A percentile compares a stretch with the other conserved stretches of the same genome.
Conservation (phyloP, 30 jellyfish, hydroid and myxozoan genomes). For the Aurelia sp. region DNA sequence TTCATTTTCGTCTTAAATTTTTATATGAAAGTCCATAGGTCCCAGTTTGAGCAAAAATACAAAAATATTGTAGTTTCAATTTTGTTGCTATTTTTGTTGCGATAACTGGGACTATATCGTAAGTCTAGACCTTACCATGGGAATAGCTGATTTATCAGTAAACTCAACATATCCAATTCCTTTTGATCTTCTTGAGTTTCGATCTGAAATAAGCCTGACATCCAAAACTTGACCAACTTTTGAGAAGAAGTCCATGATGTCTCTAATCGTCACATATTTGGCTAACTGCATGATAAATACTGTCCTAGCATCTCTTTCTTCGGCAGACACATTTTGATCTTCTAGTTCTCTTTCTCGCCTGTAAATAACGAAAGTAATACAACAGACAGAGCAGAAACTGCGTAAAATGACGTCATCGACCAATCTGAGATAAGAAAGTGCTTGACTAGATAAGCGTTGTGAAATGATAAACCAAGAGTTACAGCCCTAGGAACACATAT, state of each 20-base stretch:
- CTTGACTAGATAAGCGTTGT: too few relatives aligned
- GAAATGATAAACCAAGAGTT: too few relatives aligned
- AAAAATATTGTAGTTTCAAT: too few relatives aligned
- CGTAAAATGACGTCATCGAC: too few relatives aligned
- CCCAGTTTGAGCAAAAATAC: too few relatives aligned
- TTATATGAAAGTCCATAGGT: too few relatives aligned
- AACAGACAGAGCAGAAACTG: too few relatives aligned
- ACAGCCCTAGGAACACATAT: too few relatives aligned
- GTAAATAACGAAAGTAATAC: neutral
- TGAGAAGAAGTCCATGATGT: conserved; percentile 96
- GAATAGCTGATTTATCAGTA: conserved; percentile 94
- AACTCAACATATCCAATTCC: conserved; percentile 99
- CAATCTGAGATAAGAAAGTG: too few relatives aligned
- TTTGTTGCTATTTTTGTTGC: too few relatives aligned
- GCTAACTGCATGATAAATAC: conserved; percentile 98
- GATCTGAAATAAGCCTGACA: conserved; percentile 95
- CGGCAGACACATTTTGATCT: conserved; percentile 91
- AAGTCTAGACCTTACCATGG: conserved; percentile 66
- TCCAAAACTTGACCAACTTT: conserved; percentile 99
- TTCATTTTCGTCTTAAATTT: too few relatives aligned
- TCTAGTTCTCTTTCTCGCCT: conserved; percentile 97
- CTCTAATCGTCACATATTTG: conserved; percentile 87
- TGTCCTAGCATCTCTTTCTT: conserved; percentile 99
- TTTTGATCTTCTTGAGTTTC: conserved; percentile 98
- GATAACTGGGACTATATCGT: too few relatives aligned